phyloP scores from a whole-genome alignment of 2,113 vertebrate genomes.

The Aphelocoma coerulescens region DNA sequence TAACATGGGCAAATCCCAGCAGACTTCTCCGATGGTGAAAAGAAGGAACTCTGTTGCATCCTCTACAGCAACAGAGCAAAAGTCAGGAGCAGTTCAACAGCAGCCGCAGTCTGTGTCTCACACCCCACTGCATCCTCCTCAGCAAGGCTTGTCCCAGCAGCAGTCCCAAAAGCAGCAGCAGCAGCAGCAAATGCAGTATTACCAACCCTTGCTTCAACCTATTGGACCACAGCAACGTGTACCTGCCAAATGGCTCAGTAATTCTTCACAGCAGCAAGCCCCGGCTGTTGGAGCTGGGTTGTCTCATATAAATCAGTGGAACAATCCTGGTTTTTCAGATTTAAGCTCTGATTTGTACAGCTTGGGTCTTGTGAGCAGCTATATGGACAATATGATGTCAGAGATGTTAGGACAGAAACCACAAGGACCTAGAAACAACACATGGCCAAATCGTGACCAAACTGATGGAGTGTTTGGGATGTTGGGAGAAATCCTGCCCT shows the following conservation, averaged over 20 bases:
- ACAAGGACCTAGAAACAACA: slow-evolving; percentile 96
- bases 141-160: slow-evolving; percentile 76
- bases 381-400: slow-evolving; percentile 96
- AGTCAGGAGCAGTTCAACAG: slow-evolving; percentile 78
- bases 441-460: slow-evolving; percentile 98
- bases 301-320: slow-evolving; percentile 90
- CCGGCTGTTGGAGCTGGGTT: slow-evolving; percentile 80
- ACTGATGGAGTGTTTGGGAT: slow-evolving; percentile 92
- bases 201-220: slow-evolving; percentile 90
- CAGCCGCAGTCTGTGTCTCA: slow-evolving; percentile 80
- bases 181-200: slow-evolving; percentile 87
- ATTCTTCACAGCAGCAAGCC: slow-evolving; percentile 79
- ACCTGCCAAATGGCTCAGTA: slow-evolving; percentile 85
- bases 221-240: slow-evolving; percentile 78
- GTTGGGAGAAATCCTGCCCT: slow-evolving; percentile 91
- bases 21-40: slow-evolving; percentile 90
- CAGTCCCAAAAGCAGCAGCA: slow-evolving; percentile 79
- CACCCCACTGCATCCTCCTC: slow-evolving; percentile 74
- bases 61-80: slow-evolving; percentile 84
- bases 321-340: slow-evolving; percentile 83
- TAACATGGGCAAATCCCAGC: slow-evolving; percentile 98
- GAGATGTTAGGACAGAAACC: slow-evolving; percentile 97
- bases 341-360: slow-evolving; percentile 96
- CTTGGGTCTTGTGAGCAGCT: slow-evolving; percentile 94
- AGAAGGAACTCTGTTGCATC: slow-evolving; percentile 91